Base-by-base conservation (phyloP, 2,888 invertebrate genomes). In the Tanypteryx hageni region DNA sequence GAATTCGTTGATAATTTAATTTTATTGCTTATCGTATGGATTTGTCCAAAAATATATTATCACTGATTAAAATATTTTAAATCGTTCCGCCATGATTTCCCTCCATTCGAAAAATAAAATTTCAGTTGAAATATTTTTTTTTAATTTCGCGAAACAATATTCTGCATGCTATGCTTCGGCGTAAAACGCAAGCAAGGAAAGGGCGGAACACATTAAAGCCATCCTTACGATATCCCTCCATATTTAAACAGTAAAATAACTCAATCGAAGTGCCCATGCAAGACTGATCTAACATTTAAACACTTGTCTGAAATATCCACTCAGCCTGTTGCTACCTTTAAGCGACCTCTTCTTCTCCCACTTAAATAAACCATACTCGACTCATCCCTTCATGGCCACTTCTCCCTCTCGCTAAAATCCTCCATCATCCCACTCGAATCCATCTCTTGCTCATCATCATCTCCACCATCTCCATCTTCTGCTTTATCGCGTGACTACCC, bases 251-350 rank as follows among this genome's bases (percentile, higher is more conserved):
- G 44, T 44, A n/a, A n/a, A n/a, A n/a, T n/a, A n/a, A n/a, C 44
- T 44, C 44, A 44, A 44, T 44, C 1, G 5, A 44, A 44, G 44
- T 44, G 5, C 5, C 44, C 44, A 5, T 44, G 44, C 5, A 44
- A 44, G 44, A 76, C 22, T 76, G 76, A 76, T 76, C 76, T 76
- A 22, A 27, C 22, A 76, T 76, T 44, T 76, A 76, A 22, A 27
- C 76, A 22, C 76, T 76, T 76, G 27, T 27, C 76, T 76, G 22
- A 76, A 76, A 76, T 76, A 76, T 86, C 86, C 86, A 27, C 61
- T 27, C 10, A 27, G 31, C 86, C 31, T 27, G 86, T 61, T 64
- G 22, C 59, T 61, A 59, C 86, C 59, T 22, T 59, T 16, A 61
- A 22, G n/a, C 59, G 31, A 13, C 31, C 27, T 16, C 31, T 86